A percentile compares a stretch with the other conserved stretches of the same genome.
Conservation (phyloP, 64 coral and sea anemone species). For the Acropora yongei region DNA sequence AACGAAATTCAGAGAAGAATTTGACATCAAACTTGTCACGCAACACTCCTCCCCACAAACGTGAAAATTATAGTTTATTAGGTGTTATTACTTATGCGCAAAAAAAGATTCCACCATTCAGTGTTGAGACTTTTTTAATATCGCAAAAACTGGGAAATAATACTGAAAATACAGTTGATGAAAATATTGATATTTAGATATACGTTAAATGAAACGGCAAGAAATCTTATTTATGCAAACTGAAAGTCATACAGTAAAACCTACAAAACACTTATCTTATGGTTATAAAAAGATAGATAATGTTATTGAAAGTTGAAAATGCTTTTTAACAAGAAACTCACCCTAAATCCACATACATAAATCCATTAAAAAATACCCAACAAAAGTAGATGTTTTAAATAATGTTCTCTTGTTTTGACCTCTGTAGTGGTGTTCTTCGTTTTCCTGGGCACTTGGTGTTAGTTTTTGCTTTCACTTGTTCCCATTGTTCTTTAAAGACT, state of each 20-base stretch:
- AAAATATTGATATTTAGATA: too few species aligned
- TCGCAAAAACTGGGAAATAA: too few species aligned
- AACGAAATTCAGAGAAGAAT: too few species aligned
- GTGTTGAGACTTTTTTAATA: too few species aligned
- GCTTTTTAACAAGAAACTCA: not conserved
- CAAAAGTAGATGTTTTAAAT: not conserved
- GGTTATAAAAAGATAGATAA: slow-evolving; percentile 2
- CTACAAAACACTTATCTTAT: slow-evolving; percentile 22
- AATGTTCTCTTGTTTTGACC: not conserved
- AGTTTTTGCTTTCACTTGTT: slow-evolving; percentile 5
- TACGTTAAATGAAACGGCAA: too few species aligned
- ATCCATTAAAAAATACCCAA: not conserved
- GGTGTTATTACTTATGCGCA: too few species aligned
- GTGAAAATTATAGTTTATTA: too few species aligned
- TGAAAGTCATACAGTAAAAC: not conserved
- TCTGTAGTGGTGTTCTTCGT: slow-evolving; percentile 2
- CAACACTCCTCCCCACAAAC: too few species aligned
- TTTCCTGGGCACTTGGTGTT: slow-evolving; percentile 6
- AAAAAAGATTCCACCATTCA: too few species aligned
- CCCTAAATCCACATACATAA: slow-evolving; percentile 1
- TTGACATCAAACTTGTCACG: too few species aligned
- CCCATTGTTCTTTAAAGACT: slow-evolving; percentile 6
- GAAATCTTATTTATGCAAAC: too few species aligned
- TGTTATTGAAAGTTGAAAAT: slow-evolving; percentile 4
- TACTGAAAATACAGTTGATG: too few species aligned